Conservation (phyloP, 2,888 invertebrate species). For the Agapostemon virescens region DNA sequence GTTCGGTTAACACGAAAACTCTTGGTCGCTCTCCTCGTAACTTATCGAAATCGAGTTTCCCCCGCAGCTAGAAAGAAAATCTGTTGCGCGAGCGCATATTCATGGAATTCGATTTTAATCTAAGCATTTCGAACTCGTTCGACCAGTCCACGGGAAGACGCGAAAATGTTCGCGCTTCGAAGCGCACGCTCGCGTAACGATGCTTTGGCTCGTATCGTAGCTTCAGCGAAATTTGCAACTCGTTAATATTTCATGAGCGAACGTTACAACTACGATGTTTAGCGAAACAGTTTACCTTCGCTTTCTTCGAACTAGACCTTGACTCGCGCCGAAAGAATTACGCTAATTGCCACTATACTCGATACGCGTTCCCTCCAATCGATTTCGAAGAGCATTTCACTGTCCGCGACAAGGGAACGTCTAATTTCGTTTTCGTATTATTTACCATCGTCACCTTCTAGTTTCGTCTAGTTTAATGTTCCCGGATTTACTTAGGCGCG, state of each 20-base stretch:
- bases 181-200: too few species aligned
- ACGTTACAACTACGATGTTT: background rate
- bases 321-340: background rate
- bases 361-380: too few species aligned
- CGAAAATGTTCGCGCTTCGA: too few species aligned
- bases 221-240: too few species aligned
- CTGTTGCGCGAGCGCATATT: background rate
- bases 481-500: background rate
- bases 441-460: background rate
- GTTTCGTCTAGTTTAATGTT: background rate
- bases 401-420: background rate
- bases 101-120: background rate
- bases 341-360: background rate
- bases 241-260: too few species aligned
- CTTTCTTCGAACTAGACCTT: background rate
- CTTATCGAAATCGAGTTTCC: constrained; percentile 61
- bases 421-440: background rate
- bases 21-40: constrained; percentile 55
- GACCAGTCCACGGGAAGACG: too few species aligned
- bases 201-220: too few species aligned
- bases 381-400: background rate
- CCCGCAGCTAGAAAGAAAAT: constrained; percentile 36
- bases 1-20: constrained; percentile 56
- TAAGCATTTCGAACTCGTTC: too few species aligned
- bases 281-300: background rate